These are phyloP conservation scores for Cecidostiba fungosa DNA, from an alignment of 2,888 invertebrate genomes.

Conservation along the genomic window DNA sequence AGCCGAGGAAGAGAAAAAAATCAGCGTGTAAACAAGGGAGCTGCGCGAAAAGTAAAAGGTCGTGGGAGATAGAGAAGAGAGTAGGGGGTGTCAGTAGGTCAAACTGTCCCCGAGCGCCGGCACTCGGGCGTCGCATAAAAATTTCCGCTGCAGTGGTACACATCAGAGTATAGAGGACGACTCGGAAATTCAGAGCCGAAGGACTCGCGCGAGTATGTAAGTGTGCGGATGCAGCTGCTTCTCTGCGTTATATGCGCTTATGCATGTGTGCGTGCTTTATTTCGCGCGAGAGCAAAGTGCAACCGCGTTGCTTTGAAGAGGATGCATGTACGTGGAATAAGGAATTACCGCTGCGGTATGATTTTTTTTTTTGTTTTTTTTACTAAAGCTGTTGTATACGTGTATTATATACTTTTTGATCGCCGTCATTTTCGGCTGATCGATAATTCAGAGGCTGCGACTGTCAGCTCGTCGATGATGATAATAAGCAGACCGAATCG, in stretches of 20 bases:
- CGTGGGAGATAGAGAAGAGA: neutral
- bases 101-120: constrained; percentile 33
- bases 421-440: too few species aligned
- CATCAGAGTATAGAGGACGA: neutral
- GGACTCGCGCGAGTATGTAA: neutral
- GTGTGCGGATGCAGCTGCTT: neutral
- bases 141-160: constrained; percentile 25
- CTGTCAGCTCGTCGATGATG: neutral
- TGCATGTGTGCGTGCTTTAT: neutral
- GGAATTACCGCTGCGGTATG: neutral
- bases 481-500: neutral
- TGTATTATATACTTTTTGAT: too few species aligned
- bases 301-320: neutral
- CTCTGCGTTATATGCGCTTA: constrained; percentile 2
- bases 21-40: neutral
- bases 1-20: neutral
- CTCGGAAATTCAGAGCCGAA: constrained; percentile 25
- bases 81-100: constrained; percentile 41
- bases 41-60: constrained; percentile 16
- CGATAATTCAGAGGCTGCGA: neutral
- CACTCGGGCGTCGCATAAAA: constrained; percentile 34
- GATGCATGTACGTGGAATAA: neutral
- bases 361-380: too few species aligned
- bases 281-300: neutral
- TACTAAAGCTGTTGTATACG: too few species aligned